Evolutionary conservation across 2,797 vertebrate species (phyloP), one percentile per base, ranked within the genome.

Genomic region (Sebastes cheni): DNA sequence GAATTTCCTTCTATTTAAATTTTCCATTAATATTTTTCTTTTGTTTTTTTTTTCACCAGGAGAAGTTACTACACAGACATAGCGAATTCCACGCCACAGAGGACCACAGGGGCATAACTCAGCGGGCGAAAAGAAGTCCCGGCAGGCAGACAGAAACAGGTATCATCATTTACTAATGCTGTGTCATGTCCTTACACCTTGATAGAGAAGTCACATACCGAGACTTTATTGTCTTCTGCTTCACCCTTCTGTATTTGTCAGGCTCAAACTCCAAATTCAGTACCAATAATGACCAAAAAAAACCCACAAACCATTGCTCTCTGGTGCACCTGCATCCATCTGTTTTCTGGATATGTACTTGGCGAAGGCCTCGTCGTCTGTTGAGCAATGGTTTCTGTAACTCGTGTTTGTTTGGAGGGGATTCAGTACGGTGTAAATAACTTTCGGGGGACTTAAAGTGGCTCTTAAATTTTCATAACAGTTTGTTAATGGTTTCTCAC

Each of bases 41-140:
- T 86, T 87, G 66, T 65, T 42, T 16, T n/a, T 87, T 87, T 30
- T 81, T 82, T 66, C 88, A 94, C 92, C 92, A 97, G 96, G 95
- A 96, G 83, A 94, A 94, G 90, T 90, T 96, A 92, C 95, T 95
- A 89, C 94, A 95, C 90, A 95, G 96, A 93, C 96, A 96, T 39
- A 68, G 86, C 20, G 94, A 95, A 81, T 90, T 94, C 86, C 95
- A 93, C n/a, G 67, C 91, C 75, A 95, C 93, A 89, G 96, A 96
- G 65, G 96, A 97, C 81, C 95, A 88, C 67, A 90, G 94, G 83
- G 95, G 91, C 71, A 96, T 89, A 16, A 95, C 97, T 86, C 97
- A 93, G 62, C 96, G 97, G 61, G 95, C 96, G 65, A 97, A 97
- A 94, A 95, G 97, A 92, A 98, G 97, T 92, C 97, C 97, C 85